Conservation (phyloP, 2,888 invertebrate species). For the Ectropis crepuscularia region DNA sequence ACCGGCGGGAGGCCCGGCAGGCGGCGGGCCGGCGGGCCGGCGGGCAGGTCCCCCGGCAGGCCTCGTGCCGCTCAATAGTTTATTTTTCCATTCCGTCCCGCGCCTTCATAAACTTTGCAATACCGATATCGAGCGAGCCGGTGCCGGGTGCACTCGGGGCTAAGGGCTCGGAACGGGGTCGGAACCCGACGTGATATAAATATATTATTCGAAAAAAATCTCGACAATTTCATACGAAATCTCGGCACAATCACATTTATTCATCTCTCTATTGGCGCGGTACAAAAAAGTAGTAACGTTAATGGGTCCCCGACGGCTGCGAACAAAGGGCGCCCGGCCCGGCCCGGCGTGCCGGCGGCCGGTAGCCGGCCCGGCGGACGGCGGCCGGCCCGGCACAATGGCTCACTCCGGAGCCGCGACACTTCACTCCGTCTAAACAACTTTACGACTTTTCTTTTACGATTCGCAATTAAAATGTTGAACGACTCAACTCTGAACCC, state of each 20-base stretch:
- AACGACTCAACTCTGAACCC: conserved; percentile 52
- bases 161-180: neutral
- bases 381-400: conserved; percentile 41
- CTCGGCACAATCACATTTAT: conserved; percentile 47
- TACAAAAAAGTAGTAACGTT: conserved; percentile 59
- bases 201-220: conserved; percentile 41
- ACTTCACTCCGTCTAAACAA: conserved; percentile 48
- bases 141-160: neutral
- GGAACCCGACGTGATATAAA: conserved; percentile 39
- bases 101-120: conserved; percentile 55
- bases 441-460: conserved; percentile 60
- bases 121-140: conserved; percentile 52
- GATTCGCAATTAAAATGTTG: conserved; percentile 59
- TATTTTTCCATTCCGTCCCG: conserved; percentile 47
- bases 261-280: conserved; percentile 49
- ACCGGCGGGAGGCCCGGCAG: neutral
- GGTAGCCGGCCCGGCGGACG: conserved; percentile 53
- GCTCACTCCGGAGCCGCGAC: conserved; percentile 48
- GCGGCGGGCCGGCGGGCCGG: conserved; percentile 3
- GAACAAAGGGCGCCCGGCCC: conserved; percentile 60
- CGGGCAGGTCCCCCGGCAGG: conserved; percentile 4
- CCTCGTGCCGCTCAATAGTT: conserved; percentile 42
- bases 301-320: conserved; percentile 60
- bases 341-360: conserved; percentile 57
- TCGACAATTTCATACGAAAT: conserved; percentile 44